These are phyloP conservation scores for Diplosoma virens DNA, from an alignment of 23 tunicate species.

Conservation along the genomic window DNA sequence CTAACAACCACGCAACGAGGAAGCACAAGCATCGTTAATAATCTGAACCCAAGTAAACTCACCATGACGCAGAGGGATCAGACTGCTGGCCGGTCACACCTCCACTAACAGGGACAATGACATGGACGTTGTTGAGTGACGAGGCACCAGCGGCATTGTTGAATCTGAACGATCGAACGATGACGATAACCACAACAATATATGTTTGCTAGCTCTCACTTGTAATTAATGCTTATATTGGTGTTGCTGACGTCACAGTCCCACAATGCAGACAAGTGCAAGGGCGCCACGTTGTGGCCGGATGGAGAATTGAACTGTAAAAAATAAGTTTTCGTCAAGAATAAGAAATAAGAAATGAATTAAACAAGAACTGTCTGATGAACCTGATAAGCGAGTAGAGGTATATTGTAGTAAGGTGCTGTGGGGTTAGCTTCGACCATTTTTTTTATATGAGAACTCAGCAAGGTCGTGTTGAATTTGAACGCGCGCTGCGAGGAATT, in stretches of 20 bases:
- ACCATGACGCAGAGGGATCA: slow-evolving; percentile 65
- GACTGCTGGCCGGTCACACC: slow-evolving; percentile 49
- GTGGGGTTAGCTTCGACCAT: slow-evolving; percentile 58
- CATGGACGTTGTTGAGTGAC: slow-evolving; percentile 31
- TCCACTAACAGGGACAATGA: slow-evolving; percentile 68
- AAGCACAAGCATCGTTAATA: no score
- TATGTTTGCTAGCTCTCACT: slow-evolving; percentile 21
- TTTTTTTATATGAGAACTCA: slow-evolving; percentile 40
- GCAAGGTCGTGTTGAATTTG: slow-evolving; percentile 52
- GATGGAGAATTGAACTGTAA: slow-evolving; percentile 24
- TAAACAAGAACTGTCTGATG: neutral
- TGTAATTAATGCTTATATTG: slow-evolving; percentile 50
- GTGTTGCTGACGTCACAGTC: slow-evolving; percentile 41
- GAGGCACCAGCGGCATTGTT: slow-evolving; percentile 30
- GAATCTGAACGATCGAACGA: slow-evolving; percentile 26
- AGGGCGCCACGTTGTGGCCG: slow-evolving; percentile 49
- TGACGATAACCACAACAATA: neutral
- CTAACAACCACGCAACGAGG: no score
- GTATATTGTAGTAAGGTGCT: slow-evolving; percentile 66
- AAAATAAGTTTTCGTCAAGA: neutral
- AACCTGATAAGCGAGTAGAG: slow-evolving; percentile 64
- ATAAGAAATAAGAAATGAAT: neutral
- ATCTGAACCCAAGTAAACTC: neutral
- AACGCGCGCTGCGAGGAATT: slow-evolving; percentile 21
- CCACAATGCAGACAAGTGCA: slow-evolving; percentile 53